Evolutionary conservation across 2,888 invertebrate genomes (phyloP), one percentile per base, ranked within the genome.

Genomic region (Nomada lathburiana): DNA sequence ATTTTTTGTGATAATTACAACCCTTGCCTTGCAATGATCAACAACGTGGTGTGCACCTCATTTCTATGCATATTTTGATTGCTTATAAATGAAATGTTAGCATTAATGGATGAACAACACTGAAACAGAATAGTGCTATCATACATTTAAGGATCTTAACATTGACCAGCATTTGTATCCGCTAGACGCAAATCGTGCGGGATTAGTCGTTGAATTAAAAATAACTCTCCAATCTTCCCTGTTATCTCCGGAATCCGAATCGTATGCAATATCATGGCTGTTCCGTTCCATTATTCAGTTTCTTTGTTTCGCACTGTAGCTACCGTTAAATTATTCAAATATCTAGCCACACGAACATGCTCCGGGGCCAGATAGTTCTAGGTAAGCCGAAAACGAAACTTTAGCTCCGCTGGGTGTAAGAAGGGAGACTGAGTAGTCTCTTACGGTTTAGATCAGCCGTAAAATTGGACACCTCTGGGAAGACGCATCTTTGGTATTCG

Each of bases 381-480:
- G 16, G 60, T 60, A 68, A 67, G 65, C 36, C 71, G 63, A 83
- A 79, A 80, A 70, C 16, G 78, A 69, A 77, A 67, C 26, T 60
- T 55, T 26, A 36, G 9, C n/a, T 20, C 20, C 11, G 23, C 18
- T 4, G 62, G 59, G 29, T 67, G 69, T 52, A 65, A 76, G 53
- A 71, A 26, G 63, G 68, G 64, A 69, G 72, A 77, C 73, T 65
- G 57, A 76, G 71, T 65, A 44, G 64, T 76, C 73, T 83, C 86
- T 84, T 79, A 80, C 80, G 79, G 65, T 72, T 72, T 87, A 86
- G 84, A 89, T 90, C 87, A 86, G 85, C 86, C 84, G 86, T 89
- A 90, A 89, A 90, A 90, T 89, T 88, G 90, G 88, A 89, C 89
- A 78, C 62, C 70, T 52, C 36, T 50, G 10, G 73, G 81, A 76